These are phyloP conservation scores for Ips typographus DNA, from an alignment of 1,140 invertebrate species.

Conservation along the genomic window DNA sequence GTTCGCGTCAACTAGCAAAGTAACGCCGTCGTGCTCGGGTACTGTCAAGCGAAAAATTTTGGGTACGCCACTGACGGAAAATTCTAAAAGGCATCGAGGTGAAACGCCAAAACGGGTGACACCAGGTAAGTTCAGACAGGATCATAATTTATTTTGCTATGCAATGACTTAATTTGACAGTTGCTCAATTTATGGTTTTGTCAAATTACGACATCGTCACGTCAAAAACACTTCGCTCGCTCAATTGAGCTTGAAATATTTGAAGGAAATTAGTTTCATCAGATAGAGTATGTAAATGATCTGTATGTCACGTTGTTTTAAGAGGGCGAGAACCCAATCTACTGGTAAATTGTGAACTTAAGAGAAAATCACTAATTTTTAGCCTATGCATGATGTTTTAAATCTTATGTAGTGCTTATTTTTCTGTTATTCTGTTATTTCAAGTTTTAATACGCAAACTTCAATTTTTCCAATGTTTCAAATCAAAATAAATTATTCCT, in stretches of 20 bases:
- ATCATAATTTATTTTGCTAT: not conserved
- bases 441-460: not conserved
- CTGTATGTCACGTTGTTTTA: not conserved
- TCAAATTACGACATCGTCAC: too few species aligned
- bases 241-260: too few species aligned
- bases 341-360: not conserved
- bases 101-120: not conserved
- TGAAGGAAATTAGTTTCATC: too few species aligned
- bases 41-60: slow-evolving; percentile 25
- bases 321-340: not conserved
- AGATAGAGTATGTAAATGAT: too few species aligned
- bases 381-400: too few species aligned
- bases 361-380: not conserved
- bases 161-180: too few species aligned
- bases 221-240: not conserved
- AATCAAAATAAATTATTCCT: not conserved
- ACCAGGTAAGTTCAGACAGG: not conserved
- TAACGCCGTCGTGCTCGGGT: slow-evolving; percentile 10
- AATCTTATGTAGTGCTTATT: too few species aligned
- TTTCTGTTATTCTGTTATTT: not conserved
- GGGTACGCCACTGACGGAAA: slow-evolving; percentile 7
- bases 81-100: not conserved
- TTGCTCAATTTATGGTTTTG: too few species aligned
- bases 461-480: not conserved
- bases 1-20: slow-evolving; percentile 28